Percentiles rank a stretch among this genome's conserved stretches.
Conservation (phyloP, 2,888 invertebrate species). For the Tipula lateralis region DNA sequence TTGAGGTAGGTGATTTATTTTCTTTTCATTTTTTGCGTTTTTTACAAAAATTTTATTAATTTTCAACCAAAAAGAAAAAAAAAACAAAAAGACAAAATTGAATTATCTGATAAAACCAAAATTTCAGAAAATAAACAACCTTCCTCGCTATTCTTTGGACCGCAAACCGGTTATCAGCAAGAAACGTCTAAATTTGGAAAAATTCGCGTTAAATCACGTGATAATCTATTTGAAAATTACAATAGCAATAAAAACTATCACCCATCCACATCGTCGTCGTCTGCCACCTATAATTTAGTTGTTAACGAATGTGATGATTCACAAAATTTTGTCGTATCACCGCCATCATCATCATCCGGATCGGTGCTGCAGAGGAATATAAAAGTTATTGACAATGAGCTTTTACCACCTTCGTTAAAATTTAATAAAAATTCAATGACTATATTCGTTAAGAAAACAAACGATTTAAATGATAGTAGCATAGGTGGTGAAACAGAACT, state of each 20-base stretch:
- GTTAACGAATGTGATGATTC: not conserved
- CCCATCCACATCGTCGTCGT: slow-evolving; percentile 4
- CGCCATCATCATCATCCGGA: not conserved
- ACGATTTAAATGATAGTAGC: slow-evolving; percentile 26
- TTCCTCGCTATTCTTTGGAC: not conserved
- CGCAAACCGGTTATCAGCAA: not conserved
- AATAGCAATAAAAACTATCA: slow-evolving; percentile 19
- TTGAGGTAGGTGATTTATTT: slow-evolving; percentile 35
- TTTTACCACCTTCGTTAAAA: slow-evolving; percentile 34
- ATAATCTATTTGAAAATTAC: slow-evolving; percentile 35
- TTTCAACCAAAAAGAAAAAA: not conserved
- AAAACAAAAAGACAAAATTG: too few relatives aligned
- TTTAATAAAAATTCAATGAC: slow-evolving; percentile 36
- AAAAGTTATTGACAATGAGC: not conserved
- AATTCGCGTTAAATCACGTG: slow-evolving; percentile 36
- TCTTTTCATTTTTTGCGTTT: slow-evolving; percentile 28
- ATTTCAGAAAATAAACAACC: slow-evolving; percentile 15
- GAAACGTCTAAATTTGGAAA: slow-evolving; percentile 31
- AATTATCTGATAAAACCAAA: not conserved
- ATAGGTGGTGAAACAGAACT: not conserved
- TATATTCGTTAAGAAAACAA: slow-evolving; percentile 33
- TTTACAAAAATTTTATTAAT: not conserved
- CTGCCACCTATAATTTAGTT: not conserved
- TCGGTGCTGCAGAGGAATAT: not conserved
- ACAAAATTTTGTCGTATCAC: not conserved